Base-by-base conservation (phyloP, 2,888 invertebrate genomes). In the Trichogramma dendrolimi region DNA sequence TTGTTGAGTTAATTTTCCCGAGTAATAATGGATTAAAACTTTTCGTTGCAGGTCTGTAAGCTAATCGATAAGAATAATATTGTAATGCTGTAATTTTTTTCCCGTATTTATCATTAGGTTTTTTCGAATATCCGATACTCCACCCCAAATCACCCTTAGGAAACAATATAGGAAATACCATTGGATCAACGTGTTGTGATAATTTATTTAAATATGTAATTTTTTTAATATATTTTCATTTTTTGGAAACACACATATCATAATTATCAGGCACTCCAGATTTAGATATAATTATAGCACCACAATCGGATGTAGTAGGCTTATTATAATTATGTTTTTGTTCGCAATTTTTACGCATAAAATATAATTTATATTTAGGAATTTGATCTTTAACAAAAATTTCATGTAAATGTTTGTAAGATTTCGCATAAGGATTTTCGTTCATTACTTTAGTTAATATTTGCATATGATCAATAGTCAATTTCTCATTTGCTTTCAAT, bases 81-180 rank as follows among this genome's bases (percentile, higher is more conserved):
- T 61, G 61, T 14, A 61, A 42, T 10, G 41, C 40, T 1, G 53
- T 52, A 11, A 61, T n/a, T 11, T 51, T 42, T 42, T 40, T 53
- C n/a, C n/a, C n/a, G n/a, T n/a, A n/a, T 8, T 41, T 8, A 42
- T 2, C 55, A n/a, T 46, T 39, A 7, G 5, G 6, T 11, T 50
- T 52, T 11, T 56, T 40, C 11, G 2, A 14, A 14, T 50, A 56
- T 8, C 38, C n/a, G 8, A 44, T 52, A 49, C 47, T 59, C 59
- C 56, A 63, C 7, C 63, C 60, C 39, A 60, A 55, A 59, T 62
- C 62, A 5, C 42, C 58, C 38, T 6, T n/a, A n/a, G 59, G 59
- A 51, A 62, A 59, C 6, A 59, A 11, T 27, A 62, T 44, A 2
- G 55, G 62, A 51, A 55, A 62, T 27, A 55, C 59, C 62, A 62